Base-by-base conservation (phyloP, 2,888 invertebrate species). In the Eulithis testata region DNA sequence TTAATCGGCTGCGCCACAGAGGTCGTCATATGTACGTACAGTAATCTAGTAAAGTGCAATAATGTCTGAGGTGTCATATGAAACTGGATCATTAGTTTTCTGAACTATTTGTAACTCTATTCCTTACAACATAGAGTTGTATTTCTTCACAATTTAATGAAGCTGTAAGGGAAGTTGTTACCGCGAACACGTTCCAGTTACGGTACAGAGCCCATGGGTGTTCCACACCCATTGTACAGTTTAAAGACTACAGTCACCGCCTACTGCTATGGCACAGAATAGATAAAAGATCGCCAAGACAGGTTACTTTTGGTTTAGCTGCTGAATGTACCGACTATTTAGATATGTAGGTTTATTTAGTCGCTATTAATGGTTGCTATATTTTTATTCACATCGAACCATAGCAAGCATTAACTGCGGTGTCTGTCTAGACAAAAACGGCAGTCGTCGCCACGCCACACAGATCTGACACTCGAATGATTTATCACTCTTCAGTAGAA, bases 111-210 rank as follows among this genome's bases (percentile, higher is more conserved):
- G 11, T 21, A 43, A 54, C 54, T 43, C 43, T 54, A 54, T 54
- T 43, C 21, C 12, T 11, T 8, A 49, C 3, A 14, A 31, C 5
- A 37, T 40, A 40, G 47, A 57, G 11, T 11, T 12, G 7, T 31
- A 14, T 49, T 37, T 37, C 37, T 44, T 27, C 53, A 64, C 60
- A 57, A 59, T 55, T 45, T 37, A 47, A 11, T 69, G 64, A 68
- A 71, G 73, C 73, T 37, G 66, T 68, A 59, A 69, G 82, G 82
- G 82, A 82, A 85, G 85, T 82, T 55, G 76, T 85, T 84, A 82
- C 71, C 67, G 72, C 72, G 76, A 73, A 71, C 78, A 76, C 72
- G 77, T 72, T 73, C 73, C 80, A 73, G 82, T 85, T 80, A 83
- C 84, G 84, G 77, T 82, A 79, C 78, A 72, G 66, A 77, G 79